These are phyloP conservation scores for Proteles cristata DNA, from an alignment of 2,113 vertebrate species.

Conservation along the genomic window DNA sequence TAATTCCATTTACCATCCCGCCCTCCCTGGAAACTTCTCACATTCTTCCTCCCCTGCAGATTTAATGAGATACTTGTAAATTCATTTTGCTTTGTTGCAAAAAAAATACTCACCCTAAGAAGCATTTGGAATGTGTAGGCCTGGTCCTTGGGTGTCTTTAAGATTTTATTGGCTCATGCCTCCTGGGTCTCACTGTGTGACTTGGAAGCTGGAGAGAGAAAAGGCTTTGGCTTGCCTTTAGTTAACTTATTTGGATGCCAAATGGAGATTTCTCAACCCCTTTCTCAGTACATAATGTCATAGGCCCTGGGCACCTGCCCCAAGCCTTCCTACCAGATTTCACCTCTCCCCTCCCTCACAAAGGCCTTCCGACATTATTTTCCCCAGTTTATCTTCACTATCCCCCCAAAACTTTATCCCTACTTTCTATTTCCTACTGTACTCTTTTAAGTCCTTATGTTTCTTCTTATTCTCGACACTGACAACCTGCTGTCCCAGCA, in stretches of 20 bases:
- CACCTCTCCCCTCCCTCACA: not conserved
- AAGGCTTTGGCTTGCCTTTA: slow-evolving; percentile 26
- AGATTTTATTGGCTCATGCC: slow-evolving; percentile 58
- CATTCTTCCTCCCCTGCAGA: not conserved
- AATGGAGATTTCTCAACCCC: not conserved
- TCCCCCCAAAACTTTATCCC: not conserved
- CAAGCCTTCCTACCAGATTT: not conserved
- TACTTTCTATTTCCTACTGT: not conserved
- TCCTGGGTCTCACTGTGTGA: slow-evolving; percentile 30
- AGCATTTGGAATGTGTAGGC: slow-evolving; percentile 33
- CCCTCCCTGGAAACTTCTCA: slow-evolving; percentile 45
- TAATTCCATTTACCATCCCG: slow-evolving; percentile 66
- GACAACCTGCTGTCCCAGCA: not conserved
- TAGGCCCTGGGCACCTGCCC: not conserved
- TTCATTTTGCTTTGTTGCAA: slow-evolving; percentile 62
- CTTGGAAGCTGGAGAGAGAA: slow-evolving; percentile 29
- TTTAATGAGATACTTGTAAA: slow-evolving; percentile 70
- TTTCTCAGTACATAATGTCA: not conserved
- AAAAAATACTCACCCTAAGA: slow-evolving; percentile 59
- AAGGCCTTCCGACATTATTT: not conserved
- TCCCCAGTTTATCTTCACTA: not conserved
- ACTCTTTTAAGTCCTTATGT: not conserved
- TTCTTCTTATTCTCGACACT: not conserved
- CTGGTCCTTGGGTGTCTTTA: slow-evolving; percentile 43
- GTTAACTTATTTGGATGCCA: slow-evolving; percentile 17